Evolutionary conservation across 2,113 vertebrate genomes (phyloP).

Genomic region (Hippocampus abdominalis): DNA sequence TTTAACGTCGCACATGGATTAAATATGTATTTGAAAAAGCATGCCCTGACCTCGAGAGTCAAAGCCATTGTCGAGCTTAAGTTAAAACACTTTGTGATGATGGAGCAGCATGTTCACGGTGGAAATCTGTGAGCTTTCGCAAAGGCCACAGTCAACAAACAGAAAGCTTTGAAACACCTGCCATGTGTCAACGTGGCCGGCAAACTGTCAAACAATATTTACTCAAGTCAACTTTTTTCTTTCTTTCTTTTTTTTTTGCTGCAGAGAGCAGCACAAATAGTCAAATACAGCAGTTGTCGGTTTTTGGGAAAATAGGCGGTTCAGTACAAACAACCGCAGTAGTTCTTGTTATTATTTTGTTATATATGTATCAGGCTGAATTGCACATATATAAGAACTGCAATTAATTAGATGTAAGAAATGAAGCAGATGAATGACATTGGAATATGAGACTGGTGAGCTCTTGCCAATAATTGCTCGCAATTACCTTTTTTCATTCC

Average conservation of each 20-base stretch:
- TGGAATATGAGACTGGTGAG: no score
- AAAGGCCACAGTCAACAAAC: conserved; percentile 31
- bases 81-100: conserved; percentile 15
- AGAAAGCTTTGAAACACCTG: conserved; percentile 43
- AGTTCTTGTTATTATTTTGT: neutral
- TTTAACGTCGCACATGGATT: neutral
- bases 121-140: no score
- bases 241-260: conserved; percentile 9
- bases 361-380: neutral
- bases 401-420: neutral
- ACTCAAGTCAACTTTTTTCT: conserved; percentile 6
- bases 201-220: conserved; percentile 41
- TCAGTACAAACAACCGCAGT: neutral
- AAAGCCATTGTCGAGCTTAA: neutral
- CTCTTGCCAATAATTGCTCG: no score
- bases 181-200: conserved; percentile 38
- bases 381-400: neutral
- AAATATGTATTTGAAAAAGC: neutral
- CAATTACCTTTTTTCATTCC: no score
- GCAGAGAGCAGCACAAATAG: neutral
- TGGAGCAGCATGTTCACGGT: conserved; percentile 23
- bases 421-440: no score
- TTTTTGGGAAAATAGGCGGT: neutral
- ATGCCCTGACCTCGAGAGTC: neutral
- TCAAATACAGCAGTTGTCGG: neutral